These are phyloP conservation scores for Ormyrus pomaceus DNA, from an alignment of 2,888 invertebrate genomes.

Conservation along the genomic window DNA sequence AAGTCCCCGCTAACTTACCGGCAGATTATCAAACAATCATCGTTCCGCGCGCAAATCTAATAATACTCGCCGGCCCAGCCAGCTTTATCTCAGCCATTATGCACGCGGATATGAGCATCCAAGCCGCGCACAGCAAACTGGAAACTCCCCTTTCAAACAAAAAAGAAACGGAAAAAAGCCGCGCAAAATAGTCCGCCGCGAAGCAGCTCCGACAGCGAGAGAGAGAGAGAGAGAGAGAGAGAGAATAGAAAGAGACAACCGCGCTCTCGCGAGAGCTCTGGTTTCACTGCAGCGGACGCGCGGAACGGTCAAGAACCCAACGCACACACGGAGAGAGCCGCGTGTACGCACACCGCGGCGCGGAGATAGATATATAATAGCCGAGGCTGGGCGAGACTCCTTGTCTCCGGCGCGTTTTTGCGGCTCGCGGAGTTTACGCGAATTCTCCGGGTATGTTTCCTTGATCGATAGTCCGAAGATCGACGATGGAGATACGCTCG, in stretches of 20 bases:
- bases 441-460: constrained; percentile 17
- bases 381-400: not conserved
- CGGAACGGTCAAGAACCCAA: constrained; percentile 21
- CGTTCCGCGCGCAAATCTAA: no score
- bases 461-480: constrained; percentile 48
- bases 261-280: not conserved
- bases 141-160: not conserved
- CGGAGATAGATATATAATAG: constrained; percentile 29
- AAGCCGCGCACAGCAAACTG: not conserved
- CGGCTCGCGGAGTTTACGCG: not conserved
- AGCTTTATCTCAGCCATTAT: not conserved
- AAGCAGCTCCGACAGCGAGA: no score
- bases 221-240: no score
- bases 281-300: not conserved
- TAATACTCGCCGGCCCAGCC: not conserved
- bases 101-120: not conserved
- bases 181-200: not conserved
- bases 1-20: no score
- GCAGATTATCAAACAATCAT: no score
- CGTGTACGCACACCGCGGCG: not conserved
- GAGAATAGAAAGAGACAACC: no score
- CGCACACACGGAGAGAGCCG: not conserved
- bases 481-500: no score
- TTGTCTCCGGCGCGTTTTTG: not conserved
- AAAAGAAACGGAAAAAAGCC: not conserved